Evolutionary conservation across 2,888 invertebrate species (phyloP).

Genomic region (Neoitamus cyanurus): DNA sequence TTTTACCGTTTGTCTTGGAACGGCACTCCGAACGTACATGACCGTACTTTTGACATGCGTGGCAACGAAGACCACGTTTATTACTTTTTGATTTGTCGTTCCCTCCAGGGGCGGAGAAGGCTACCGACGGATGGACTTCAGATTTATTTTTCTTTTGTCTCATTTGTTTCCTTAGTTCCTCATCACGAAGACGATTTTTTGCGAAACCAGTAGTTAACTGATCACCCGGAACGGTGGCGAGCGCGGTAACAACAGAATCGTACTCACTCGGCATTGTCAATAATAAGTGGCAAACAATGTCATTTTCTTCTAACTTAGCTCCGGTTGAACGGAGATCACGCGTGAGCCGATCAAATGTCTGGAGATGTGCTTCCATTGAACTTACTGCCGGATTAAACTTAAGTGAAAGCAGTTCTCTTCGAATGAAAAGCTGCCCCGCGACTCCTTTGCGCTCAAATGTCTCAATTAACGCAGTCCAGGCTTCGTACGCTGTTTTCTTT

Average conservation of each 20-base stretch:
- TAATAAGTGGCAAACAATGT: conserved; percentile 60
- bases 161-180: conserved; percentile 38
- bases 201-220: conserved; percentile 59
- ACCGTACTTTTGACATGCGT: background rate
- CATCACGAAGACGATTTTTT: conserved; percentile 57
- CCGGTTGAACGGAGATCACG: conserved; percentile 59
- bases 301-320: conserved; percentile 59
- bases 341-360: conserved; percentile 59
- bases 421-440: conserved; percentile 55
- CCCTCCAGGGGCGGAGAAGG: background rate
- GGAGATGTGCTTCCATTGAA: background rate
- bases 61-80: background rate
- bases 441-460: conserved; percentile 52
- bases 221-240: conserved; percentile 59
- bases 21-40: background rate
- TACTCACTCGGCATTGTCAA: conserved; percentile 59
- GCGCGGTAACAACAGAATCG: conserved; percentile 60
- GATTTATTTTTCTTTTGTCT: background rate
- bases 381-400: background rate
- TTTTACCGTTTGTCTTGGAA: background rate
- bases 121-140: background rate
- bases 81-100: background rate
- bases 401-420: conserved; percentile 54
- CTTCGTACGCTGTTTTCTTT: conserved; percentile 54
- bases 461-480: conserved; percentile 52